phyloP scores from a whole-genome alignment of 2,888 invertebrate species.

The Physocephala rufipes region DNA sequence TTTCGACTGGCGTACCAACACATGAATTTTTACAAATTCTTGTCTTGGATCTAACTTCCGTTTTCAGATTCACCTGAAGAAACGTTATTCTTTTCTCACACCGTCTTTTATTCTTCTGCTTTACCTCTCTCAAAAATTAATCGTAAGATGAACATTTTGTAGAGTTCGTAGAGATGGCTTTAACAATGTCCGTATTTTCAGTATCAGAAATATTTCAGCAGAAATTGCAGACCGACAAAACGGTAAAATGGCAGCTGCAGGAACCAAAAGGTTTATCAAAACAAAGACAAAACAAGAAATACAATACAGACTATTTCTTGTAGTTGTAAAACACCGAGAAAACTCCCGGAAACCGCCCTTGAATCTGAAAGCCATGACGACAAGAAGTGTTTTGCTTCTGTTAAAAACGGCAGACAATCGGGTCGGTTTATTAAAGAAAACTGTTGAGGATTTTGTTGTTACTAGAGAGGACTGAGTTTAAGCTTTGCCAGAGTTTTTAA shows the following conservation, averaged over 20 bases:
- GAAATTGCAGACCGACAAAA: not conserved
- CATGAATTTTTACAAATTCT: too few species aligned
- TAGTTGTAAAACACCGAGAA: not conserved
- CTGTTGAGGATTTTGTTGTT: too few species aligned
- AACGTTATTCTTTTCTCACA: too few species aligned
- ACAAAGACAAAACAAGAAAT: not conserved
- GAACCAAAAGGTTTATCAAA: conserved; percentile 5
- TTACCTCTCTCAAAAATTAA: too few species aligned
- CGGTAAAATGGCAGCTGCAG: not conserved
- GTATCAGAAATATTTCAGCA: not conserved
- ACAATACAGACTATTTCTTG: not conserved
- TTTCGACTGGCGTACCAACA: too few species aligned
- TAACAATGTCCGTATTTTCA: not conserved
- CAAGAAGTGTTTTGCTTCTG: conserved; percentile 5
- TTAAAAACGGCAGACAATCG: not conserved
- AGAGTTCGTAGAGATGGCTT: not conserved
- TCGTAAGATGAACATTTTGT: too few species aligned
- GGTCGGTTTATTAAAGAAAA: too few species aligned
- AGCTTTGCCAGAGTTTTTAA: too few species aligned
- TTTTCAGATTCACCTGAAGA: too few species aligned
- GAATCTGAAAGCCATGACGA: not conserved
- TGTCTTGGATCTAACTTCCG: too few species aligned
- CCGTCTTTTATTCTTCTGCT: too few species aligned
- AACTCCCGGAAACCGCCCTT: not conserved
- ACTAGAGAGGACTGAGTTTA: too few species aligned